phyloP scores from a whole-genome alignment of 2,113 vertebrate genomes.

The Lethenteron reissneri region DNA sequence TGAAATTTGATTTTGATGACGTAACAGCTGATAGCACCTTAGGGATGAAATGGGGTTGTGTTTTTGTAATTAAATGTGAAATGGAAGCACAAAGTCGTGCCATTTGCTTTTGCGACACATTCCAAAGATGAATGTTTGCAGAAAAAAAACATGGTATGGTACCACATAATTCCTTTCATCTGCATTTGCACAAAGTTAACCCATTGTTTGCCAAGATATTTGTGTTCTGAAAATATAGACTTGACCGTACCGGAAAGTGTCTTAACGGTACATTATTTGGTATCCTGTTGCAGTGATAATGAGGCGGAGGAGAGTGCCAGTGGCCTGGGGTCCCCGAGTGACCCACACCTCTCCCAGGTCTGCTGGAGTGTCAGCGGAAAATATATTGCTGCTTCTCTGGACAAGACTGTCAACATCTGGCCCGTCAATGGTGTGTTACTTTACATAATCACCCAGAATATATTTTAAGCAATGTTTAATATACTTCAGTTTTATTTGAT shows the following conservation, averaged over 20 bases:
- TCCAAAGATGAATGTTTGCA: too few relatives aligned
- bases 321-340: conserved; percentile 53
- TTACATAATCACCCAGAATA: not conserved
- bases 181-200: not conserved
- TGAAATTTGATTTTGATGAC: too few relatives aligned
- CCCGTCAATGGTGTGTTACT: conserved; percentile 59
- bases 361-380: conserved; percentile 84
- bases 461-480: not conserved
- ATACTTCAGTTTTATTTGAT: too few relatives aligned
- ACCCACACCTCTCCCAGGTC: conserved; percentile 51
- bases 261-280: not conserved
- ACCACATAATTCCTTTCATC: too few relatives aligned
- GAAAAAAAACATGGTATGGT: too few relatives aligned
- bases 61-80: too few relatives aligned
- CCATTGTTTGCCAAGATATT: not conserved
- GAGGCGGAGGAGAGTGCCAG: conserved; percentile 36
- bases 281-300: conserved; percentile 30
- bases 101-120: too few relatives aligned
- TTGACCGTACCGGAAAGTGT: not conserved
- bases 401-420: conserved; percentile 94
- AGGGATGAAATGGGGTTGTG: too few relatives aligned
- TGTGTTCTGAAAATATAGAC: conserved; percentile 1
- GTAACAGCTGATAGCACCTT: too few relatives aligned
- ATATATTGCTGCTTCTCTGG: conserved; percentile 65
- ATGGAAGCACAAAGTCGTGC: too few relatives aligned